Base-by-base conservation (phyloP, 1,140 invertebrate species). In the Oncopeltus fasciatus region DNA sequence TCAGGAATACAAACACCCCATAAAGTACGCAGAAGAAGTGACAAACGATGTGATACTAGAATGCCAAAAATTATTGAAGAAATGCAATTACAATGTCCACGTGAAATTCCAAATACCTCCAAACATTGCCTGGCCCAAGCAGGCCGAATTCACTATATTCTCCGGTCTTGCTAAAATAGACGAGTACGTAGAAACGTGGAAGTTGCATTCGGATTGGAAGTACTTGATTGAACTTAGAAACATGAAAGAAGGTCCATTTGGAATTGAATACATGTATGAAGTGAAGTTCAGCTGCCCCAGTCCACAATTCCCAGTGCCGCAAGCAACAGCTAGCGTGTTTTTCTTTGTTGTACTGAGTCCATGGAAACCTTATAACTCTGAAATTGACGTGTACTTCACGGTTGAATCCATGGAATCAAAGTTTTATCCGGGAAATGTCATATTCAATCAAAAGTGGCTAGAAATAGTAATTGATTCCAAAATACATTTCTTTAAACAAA, bases 201-300 rank as follows among this genome's bases (percentile, higher is more conserved):
- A 9, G 18, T 24, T 53, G 1, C 49, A 53, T 24, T 18, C 21
- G 4, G 49, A 53, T 53, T 53, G 49, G 49, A 21, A 53, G 24
- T 53, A 53, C 24, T 26, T 5, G 3, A 53, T 53, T 53, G 49
- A 53, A 24, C 24, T 53, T 3, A 53, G 26, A 53, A 18, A 53
- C 12, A 53, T 53, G 2, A 53, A 53, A 24, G 49, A 53, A 53
- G 21, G 20, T 53, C 49, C 49, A 24, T 53, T 26, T 53, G 24
- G 14, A 2, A 53, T 16, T 8, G 49, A 53, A 53, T 53, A 53
- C n/a, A 24, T 53, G 3, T 53, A 26, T 18, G 49, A 53, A 53
- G 49, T 53, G 4, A 53, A 53, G 14, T 53, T 53, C 49, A 53
- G 49, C 24, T 53, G 49, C 49, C 49, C 49, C 1, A 53, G 49